phyloP scores from a whole-genome alignment of 2,888 invertebrate genomes.

The Altica lythri region DNA sequence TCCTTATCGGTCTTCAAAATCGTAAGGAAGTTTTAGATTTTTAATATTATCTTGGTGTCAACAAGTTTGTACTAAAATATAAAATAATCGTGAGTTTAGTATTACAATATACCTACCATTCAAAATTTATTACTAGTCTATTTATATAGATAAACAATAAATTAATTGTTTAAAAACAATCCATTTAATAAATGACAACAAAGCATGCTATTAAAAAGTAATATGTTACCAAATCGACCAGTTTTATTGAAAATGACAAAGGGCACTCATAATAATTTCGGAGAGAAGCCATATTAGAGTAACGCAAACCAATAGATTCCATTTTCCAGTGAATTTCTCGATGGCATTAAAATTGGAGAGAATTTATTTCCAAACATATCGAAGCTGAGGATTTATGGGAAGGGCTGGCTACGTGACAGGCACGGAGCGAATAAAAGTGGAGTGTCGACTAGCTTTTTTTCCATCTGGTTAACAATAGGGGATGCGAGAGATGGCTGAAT shows the following conservation, averaged over 20 bases:
- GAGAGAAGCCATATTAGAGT: constrained; percentile 10
- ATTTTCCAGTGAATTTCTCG: constrained; percentile 22
- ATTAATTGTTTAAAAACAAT: too few species aligned
- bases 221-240: too few species aligned
- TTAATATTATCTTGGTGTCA: too few species aligned
- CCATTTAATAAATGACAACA: too few species aligned
- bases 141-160: too few species aligned
- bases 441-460: constrained; percentile 24
- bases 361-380: constrained; percentile 26
- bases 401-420: constrained; percentile 24
- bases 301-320: constrained; percentile 15
- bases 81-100: too few species aligned
- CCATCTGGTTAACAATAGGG: constrained; percentile 22
- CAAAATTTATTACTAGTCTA: too few species aligned
- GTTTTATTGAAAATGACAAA: constrained; percentile 14
- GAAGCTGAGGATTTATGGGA: constrained; percentile 23
- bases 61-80: too few species aligned
- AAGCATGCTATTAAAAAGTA: background rate
- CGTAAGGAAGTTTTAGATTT: too few species aligned
- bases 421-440: constrained; percentile 24
- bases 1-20: too few species aligned
- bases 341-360: constrained; percentile 24
- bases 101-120: too few species aligned
- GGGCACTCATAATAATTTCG: background rate
- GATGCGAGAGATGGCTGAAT: constrained; percentile 23